Base-by-base conservation (phyloP, 2,888 invertebrate species). In the Polymixis lichenea region DNA sequence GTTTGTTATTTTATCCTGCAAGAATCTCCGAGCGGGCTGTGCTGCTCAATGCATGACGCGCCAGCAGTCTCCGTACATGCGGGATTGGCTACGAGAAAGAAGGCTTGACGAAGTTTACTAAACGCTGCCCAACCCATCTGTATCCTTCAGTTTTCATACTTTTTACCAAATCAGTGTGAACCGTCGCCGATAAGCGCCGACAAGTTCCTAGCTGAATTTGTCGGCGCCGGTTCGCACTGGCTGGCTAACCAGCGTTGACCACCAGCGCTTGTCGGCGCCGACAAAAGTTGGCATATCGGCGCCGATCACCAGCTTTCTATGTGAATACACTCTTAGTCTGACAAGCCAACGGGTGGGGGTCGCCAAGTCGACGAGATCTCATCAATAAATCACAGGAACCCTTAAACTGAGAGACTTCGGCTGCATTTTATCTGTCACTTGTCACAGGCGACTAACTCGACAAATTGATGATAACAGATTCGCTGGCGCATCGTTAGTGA, bases 361-460 rank as follows among this genome's bases (percentile, higher is more conserved):
- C 77, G 67, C 72, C 55, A 51, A 61, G 76, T 71, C 78, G 51
- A 51, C 72, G 78, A 83, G 81, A 87, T 72, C 86, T 87, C 88
- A 86, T 91, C 91, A 91, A 93, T 94, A 93, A 94, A 94, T 94
- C 93, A 93, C 91, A 87, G 85, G 77, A 81, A 87, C 85, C 88
- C 88, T 87, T 88, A 86, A 88, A 90, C 89, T 85, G 82, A 78
- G 88, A 46, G 53, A 58, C 72, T 49, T n/a, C 75, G 72, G 84
- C 92, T 93, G 93, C 93, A 94, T 93, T 93, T 93, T 93, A 93
- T 93, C 93, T 91, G 90, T 92, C 93, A 91, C 90, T 92, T 91
- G 92, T 91, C 92, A 89, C 88, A 86, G 85, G 73, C 89, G 88
- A 88, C 87, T 84, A 79, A 82, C 87, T 87, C 89, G 90, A 91